phyloP scores from a whole-genome alignment of 1,140 invertebrate genomes.

The Saxidomus purpurata region DNA sequence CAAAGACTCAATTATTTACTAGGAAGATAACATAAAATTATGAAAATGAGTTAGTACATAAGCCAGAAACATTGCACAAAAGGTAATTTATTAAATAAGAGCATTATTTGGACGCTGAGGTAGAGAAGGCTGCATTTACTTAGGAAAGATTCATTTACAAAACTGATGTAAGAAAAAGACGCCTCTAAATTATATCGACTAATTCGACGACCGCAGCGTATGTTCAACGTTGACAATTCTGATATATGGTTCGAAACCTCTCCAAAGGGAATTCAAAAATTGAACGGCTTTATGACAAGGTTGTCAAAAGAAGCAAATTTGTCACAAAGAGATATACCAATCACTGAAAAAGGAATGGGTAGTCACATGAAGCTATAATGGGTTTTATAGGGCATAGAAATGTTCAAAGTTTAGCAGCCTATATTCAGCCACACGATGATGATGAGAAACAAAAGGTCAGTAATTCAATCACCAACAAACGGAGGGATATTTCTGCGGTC shows the following conservation, averaged over 20 bases:
- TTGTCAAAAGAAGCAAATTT: background rate
- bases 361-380: background rate
- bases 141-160: background rate
- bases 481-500: too few species aligned
- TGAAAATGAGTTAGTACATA: background rate
- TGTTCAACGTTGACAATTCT: background rate
- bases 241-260: background rate
- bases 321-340: background rate
- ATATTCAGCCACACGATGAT: background rate
- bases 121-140: background rate
- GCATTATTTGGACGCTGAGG: background rate
- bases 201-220: background rate
- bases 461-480: too few species aligned
- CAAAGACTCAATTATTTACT: conserved; percentile 18
- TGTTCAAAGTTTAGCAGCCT: background rate
- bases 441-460: too few species aligned
- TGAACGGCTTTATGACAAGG: background rate
- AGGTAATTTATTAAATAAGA: background rate
- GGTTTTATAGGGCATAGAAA: background rate
- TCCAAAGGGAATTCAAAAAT: background rate
- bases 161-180: background rate
- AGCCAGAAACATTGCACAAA: background rate
- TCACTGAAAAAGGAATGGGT: background rate
- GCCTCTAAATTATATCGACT: background rate
- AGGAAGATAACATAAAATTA: background rate